phyloP scores from a whole-genome alignment of 1,140 invertebrate genomes.

The Andricus grossulariae region DNA sequence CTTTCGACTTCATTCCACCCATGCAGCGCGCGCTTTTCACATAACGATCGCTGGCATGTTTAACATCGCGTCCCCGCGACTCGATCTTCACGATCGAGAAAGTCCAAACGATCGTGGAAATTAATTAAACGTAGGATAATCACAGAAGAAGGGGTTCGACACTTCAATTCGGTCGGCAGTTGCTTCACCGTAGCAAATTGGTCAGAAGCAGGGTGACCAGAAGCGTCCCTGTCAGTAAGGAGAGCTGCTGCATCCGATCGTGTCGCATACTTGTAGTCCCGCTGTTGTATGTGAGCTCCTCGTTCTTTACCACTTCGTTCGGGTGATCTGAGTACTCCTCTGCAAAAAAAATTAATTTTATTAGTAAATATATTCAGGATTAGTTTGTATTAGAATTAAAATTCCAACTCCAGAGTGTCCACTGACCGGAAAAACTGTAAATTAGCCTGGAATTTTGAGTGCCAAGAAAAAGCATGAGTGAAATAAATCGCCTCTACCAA shows the following conservation, averaged over 20 bases:
- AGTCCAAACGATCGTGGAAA: constrained; percentile 61
- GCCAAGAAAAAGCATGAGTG: no score
- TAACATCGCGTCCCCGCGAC: constrained; percentile 46
- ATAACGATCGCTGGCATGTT: not conserved
- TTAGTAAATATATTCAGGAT: not conserved
- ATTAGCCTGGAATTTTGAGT: no score
- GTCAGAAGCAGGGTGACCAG: constrained; percentile 48
- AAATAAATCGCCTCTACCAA: no score
- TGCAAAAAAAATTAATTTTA: constrained; percentile 67
- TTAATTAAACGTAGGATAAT: constrained; percentile 77
- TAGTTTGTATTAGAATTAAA: not conserved
- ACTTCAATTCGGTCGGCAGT: constrained; percentile 51
- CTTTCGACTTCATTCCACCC: constrained; percentile 7
- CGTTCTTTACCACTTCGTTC: constrained; percentile 94
- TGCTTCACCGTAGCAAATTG: constrained; percentile 73
- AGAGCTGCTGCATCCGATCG: constrained; percentile 48
- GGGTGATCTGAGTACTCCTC: constrained; percentile 91
- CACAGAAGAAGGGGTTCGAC: constrained; percentile 74
- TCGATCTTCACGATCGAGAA: constrained; percentile 49
- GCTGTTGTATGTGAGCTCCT: constrained; percentile 87
- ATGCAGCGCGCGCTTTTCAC: constrained; percentile 36
- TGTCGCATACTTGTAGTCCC: constrained; percentile 55
- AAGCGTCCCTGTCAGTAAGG: constrained; percentile 63
- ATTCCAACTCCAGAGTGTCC: not conserved
- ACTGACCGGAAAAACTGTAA: not conserved